Evolutionary conservation across 1,140 invertebrate genomes (phyloP).

Genomic region (Helicoverpa zea): DNA sequence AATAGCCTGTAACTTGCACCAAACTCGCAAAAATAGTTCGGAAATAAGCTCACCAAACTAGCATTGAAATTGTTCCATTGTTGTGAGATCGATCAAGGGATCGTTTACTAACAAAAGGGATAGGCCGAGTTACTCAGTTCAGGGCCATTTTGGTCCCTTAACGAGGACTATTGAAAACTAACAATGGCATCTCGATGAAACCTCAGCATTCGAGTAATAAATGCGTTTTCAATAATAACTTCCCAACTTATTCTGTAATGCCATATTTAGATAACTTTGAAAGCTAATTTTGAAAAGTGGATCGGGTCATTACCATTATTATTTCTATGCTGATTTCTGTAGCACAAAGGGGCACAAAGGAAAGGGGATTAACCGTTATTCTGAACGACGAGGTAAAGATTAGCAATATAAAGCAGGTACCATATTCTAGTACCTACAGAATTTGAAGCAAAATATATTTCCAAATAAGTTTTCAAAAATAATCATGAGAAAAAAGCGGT

Average conservation of each 20-base stretch:
- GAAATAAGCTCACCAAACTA: constrained; percentile 58
- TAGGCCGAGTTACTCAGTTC: constrained; percentile 49
- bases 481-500: background rate
- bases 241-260: constrained; percentile 12
- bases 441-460: too few relatives aligned
- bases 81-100: constrained; percentile 66
- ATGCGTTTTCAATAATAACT: constrained; percentile 53
- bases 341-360: constrained; percentile 1
- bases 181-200: constrained; percentile 65
- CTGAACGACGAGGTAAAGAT: background rate
- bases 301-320: constrained; percentile 30
- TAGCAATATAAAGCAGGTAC: background rate
- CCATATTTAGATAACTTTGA: constrained; percentile 40
- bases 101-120: constrained; percentile 68
- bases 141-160: constrained; percentile 65
- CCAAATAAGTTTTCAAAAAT: too few relatives aligned
- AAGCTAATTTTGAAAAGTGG: constrained; percentile 35
- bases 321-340: constrained; percentile 28
- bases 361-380: background rate
- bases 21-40: constrained; percentile 50
- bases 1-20: constrained; percentile 17
- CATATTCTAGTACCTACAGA: too few relatives aligned
- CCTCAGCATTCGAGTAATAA: constrained; percentile 53
- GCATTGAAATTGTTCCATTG: constrained; percentile 68
- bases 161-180: constrained; percentile 68